These are phyloP conservation scores for Brachionus plicatilis DNA, from an alignment of 1,140 invertebrate species.

Conservation along the genomic window DNA sequence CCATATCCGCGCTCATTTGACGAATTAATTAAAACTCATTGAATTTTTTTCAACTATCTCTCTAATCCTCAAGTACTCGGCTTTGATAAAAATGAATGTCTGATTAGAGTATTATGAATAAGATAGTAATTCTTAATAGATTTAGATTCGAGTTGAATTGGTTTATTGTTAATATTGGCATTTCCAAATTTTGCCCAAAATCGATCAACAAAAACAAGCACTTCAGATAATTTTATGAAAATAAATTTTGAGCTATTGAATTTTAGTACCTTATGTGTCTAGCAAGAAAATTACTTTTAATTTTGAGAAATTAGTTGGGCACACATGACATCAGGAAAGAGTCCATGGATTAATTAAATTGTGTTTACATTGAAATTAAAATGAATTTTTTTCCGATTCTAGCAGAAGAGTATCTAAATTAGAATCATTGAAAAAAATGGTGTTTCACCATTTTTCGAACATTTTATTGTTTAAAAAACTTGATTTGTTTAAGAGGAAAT, in stretches of 20 bases:
- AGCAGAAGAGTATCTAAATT: background rate
- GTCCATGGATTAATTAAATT: background rate
- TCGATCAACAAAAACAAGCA: background rate
- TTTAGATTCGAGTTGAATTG: background rate
- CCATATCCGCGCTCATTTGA: background rate
- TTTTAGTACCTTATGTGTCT: background rate
- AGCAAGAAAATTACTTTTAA: background rate
- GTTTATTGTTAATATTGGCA: constrained; percentile 22
- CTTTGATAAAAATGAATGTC: background rate
- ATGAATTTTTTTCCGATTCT: background rate
- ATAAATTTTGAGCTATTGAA: background rate
- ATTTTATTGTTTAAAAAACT: background rate
- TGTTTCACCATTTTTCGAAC: background rate
- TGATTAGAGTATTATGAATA: constrained; percentile 14
- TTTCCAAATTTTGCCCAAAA: background rate
- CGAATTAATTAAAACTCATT: constrained; percentile 23
- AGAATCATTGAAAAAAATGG: background rate
- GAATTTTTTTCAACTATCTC: background rate
- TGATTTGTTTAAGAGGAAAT: background rate
- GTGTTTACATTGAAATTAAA: background rate
- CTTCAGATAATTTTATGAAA: background rate
- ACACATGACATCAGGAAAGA: background rate
- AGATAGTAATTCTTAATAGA: constrained; percentile 31
- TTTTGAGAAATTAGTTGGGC: background rate
- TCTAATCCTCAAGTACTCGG: background rate